Conservation (phyloP, 2,888 invertebrate genomes). For the Hyles lineata region DNA sequence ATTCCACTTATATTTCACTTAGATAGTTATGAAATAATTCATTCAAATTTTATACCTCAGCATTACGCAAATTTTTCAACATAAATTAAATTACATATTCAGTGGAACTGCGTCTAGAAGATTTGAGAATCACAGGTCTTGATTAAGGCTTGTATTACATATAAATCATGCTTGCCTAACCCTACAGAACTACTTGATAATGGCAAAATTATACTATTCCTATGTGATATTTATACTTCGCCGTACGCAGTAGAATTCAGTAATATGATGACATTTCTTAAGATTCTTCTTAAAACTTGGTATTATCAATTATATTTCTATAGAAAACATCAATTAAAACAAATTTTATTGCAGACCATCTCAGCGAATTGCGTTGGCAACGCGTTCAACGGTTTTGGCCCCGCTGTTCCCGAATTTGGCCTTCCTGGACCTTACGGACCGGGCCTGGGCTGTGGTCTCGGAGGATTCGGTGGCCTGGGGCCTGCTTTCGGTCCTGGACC, state of each 20-base stretch:
- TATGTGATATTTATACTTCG: no score
- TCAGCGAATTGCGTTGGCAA: slow-evolving; percentile 37
- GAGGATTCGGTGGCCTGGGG: neutral
- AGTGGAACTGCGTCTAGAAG: no score
- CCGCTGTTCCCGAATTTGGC: neutral
- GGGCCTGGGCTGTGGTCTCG: slow-evolving; percentile 2
- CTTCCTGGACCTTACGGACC: slow-evolving; percentile 9
- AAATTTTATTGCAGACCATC: slow-evolving; percentile 36
- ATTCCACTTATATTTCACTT: no score
- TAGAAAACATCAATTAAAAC: neutral
- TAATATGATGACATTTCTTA: no score
- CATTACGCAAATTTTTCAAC: no score
- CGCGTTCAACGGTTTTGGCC: slow-evolving; percentile 29
- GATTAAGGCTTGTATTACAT: no score
- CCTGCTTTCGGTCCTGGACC: neutral
- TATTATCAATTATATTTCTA: neutral
- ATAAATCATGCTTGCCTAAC: no score
- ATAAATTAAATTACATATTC: no score
- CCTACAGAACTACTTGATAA: no score
- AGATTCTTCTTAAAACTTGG: neutral
- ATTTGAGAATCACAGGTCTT: no score
- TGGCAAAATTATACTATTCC: no score
- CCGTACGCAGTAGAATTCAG: no score
- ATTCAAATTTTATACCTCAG: neutral
- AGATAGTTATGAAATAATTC: neutral